phyloP scores from a whole-genome alignment of 2,113 vertebrate species.

The Phrynosoma platyrhinos region DNA sequence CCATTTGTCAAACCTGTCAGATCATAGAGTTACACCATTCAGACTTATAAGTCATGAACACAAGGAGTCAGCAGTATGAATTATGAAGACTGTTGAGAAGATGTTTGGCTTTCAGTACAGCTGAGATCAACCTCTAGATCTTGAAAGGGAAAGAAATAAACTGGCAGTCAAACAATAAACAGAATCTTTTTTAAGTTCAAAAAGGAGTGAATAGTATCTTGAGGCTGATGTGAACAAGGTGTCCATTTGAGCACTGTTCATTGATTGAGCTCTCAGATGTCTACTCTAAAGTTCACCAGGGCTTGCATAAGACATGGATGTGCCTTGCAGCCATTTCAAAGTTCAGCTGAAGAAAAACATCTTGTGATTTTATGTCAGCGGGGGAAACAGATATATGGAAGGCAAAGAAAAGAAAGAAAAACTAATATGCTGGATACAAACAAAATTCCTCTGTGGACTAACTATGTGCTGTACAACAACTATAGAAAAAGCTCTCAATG shows the following conservation, averaged over 20 bases:
- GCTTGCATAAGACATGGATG: neutral
- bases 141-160: conserved; percentile 27
- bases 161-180: neutral
- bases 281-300: neutral
- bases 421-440: neutral
- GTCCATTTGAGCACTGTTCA: neutral
- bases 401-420: neutral
- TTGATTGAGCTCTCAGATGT: conserved; percentile 12
- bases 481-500: neutral
- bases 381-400: neutral
- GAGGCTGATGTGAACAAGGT: conserved; percentile 3
- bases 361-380: neutral
- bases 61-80: neutral
- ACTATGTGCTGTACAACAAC: neutral
- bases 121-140: neutral
- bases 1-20: neutral
- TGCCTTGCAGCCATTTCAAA: conserved; percentile 22
- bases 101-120: conserved; percentile 20
- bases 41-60: neutral
- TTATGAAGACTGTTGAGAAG: conserved; percentile 14
- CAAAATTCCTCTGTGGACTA: neutral
- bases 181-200: conserved; percentile 30
- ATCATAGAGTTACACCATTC: neutral
- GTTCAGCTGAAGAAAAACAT: neutral
- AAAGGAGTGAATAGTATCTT: conserved; percentile 22